Base-by-base conservation (phyloP, 2,113 vertebrate species). In the Caranx ignobilis region DNA sequence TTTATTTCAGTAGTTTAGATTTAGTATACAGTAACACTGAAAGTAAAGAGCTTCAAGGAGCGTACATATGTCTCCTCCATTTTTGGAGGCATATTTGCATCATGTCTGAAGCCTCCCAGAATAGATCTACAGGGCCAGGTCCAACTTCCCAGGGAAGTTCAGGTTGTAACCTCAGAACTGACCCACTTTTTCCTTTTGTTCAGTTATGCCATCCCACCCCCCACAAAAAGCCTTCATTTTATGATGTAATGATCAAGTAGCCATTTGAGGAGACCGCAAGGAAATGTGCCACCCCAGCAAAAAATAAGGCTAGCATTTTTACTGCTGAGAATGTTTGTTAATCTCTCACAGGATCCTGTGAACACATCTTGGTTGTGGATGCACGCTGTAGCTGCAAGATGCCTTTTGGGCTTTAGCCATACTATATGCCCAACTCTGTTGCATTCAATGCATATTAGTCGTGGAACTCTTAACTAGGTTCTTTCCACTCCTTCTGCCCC, bases 161-260 rank as follows among this genome's bases (percentile, higher is more conserved):
- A 41, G 41, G 18, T 11, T 37, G 72, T 77, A 64, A 89, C 59
- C 45, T 81, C 81, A 81, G 50, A 52, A 19, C 50, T 75, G 69
- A 77, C 79, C 61, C 50, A 79, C 67, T 77, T 84, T 77, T 84
- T 6, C 11, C 16, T 39, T 57, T 70, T 48, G 16, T 43, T 16
- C 5, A 21, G 11, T 2, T 4, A 8, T 5, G 21, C 21, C 32
- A 21, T 47, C 21, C n/a, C 41, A 75, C 18, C 12, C 47, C 37
- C 21, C 1, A 16, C 19, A 41, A 73, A 73, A 67, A 48, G 39
- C 16, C 15, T 11, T 13, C n/a, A 56, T 39, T 12, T 2, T 31
- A 43, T 7, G 15, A 21, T 43, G 2, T 37, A 2, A 15, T 6
- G n/a, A 52, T 48, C 31, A 32, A 19, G 48, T 35, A 8, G 45